Conservation (phyloP, 2,888 invertebrate genomes). For the Pyrrhia umbra region DNA sequence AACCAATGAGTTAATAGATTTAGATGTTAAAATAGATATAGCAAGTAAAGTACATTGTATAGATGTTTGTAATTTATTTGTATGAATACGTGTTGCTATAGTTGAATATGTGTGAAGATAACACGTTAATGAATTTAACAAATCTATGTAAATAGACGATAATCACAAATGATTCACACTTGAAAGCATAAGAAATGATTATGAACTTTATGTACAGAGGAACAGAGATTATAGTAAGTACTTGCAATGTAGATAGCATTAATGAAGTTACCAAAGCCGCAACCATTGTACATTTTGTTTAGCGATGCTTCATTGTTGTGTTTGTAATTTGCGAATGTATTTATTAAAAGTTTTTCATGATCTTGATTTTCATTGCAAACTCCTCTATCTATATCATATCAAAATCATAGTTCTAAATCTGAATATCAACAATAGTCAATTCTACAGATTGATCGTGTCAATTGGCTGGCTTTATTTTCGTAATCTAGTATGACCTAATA, state of each 20-base stretch:
- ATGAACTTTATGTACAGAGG: constrained; percentile 41
- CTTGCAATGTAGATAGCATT: constrained; percentile 45
- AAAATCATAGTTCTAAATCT: constrained; percentile 5
- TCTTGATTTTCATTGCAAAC: constrained; percentile 59
- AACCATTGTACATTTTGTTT: constrained; percentile 65
- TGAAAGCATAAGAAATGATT: constrained; percentile 38
- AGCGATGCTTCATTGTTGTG: constrained; percentile 78
- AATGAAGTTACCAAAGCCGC: constrained; percentile 61
- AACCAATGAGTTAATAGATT: constrained; percentile 49
- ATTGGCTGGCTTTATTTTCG: constrained; percentile 53
- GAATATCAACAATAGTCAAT: constrained; percentile 20
- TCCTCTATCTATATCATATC: constrained; percentile 9
- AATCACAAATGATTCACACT: constrained; percentile 65
- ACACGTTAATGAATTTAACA: constrained; percentile 74
- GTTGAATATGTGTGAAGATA: constrained; percentile 56
- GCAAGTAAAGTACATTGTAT: constrained; percentile 44
- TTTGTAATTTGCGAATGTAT: constrained; percentile 81
- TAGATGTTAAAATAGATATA: constrained; percentile 58
- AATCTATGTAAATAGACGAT: constrained; percentile 78
- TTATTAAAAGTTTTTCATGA: constrained; percentile 83
- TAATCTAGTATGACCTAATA: constrained; percentile 60
- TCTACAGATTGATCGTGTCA: constrained; percentile 38
- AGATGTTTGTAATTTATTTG: constrained; percentile 65
- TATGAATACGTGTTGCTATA: constrained; percentile 61
- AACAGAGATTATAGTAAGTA: constrained; percentile 43